phyloP scores from a whole-genome alignment of 2,888 invertebrate species.

The Autographa pulchrina region DNA sequence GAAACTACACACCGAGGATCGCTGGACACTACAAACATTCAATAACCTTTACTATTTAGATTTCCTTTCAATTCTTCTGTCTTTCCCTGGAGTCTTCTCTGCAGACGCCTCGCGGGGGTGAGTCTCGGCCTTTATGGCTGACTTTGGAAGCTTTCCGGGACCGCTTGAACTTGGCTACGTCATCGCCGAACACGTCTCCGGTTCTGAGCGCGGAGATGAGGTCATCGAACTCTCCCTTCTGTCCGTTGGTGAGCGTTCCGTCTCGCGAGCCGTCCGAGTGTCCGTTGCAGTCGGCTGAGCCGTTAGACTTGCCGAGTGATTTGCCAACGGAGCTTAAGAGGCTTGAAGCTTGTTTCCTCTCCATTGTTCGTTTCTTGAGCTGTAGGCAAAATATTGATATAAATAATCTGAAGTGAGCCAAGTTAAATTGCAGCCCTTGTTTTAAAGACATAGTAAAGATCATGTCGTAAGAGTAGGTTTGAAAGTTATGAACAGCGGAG shows the following conservation, averaged over 20 bases:
- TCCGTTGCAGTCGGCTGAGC: slow-evolving; percentile 89
- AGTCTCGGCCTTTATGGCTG: slow-evolving; percentile 82
- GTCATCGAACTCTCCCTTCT: slow-evolving; percentile 98
- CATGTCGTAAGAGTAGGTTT: no score
- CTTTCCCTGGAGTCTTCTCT: slow-evolving; percentile 86
- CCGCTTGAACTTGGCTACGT: slow-evolving; percentile 95
- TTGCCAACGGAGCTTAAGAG: slow-evolving; percentile 93
- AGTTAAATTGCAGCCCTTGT: no score
- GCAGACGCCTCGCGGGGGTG: slow-evolving; percentile 81
- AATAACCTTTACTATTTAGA: slow-evolving; percentile 50
- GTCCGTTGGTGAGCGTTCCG: slow-evolving; percentile 81
- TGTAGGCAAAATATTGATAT: slow-evolving; percentile 65
- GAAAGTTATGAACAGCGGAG: no score
- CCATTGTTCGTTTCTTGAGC: slow-evolving; percentile 96
- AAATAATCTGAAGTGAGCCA: neutral
- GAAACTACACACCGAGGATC: slow-evolving; percentile 34
- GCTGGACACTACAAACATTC: slow-evolving; percentile 58
- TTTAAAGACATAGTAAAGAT: no score
- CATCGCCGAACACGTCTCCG: slow-evolving; percentile 98
- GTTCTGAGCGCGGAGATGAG: slow-evolving; percentile 97
- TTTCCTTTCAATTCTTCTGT: slow-evolving; percentile 79
- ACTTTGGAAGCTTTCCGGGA: slow-evolving; percentile 85
- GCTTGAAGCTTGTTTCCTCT: slow-evolving; percentile 94
- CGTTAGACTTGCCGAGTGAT: slow-evolving; percentile 90
- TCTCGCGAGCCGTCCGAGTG: slow-evolving; percentile 80